phyloP scores from a whole-genome alignment of 1,140 invertebrate species.

The Chironomus striatipennis region DNA sequence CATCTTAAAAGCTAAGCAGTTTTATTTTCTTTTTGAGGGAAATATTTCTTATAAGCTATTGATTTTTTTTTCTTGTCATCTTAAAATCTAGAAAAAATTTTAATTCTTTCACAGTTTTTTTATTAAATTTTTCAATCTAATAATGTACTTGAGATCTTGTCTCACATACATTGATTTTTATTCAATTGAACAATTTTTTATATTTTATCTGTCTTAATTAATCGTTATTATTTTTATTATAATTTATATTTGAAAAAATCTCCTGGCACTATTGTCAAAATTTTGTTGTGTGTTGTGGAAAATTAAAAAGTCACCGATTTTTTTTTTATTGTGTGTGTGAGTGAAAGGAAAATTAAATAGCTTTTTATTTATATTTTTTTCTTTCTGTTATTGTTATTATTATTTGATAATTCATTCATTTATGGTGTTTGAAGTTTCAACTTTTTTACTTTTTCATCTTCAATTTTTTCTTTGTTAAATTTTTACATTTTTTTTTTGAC shows the following conservation, averaged over 20 bases:
- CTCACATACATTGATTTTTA: too few relatives aligned
- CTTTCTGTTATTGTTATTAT: too few relatives aligned
- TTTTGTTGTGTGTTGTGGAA: conserved; percentile 10
- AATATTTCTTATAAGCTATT: not conserved
- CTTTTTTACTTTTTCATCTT: not conserved
- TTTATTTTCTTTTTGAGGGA: too few relatives aligned
- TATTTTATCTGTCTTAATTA: conserved; percentile 26
- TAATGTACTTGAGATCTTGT: too few relatives aligned
- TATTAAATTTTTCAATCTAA: too few relatives aligned
- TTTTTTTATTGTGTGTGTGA: not conserved
- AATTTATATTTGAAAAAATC: conserved; percentile 28
- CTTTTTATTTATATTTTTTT: not conserved
- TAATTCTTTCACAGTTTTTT: too few relatives aligned
- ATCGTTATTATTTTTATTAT: conserved; percentile 25
- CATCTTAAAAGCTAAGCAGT: not conserved
- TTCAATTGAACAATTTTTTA: too few relatives aligned
- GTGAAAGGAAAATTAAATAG: not conserved
- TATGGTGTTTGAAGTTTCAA: conserved; percentile 8
- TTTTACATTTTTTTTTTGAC: too few relatives aligned
- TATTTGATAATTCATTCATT: too few relatives aligned
- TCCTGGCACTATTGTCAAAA: conserved; percentile 34
- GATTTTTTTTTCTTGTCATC: conserved; percentile 27
- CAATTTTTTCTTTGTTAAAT: too few relatives aligned
- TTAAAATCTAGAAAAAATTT: too few relatives aligned
- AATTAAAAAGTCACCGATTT: conserved; percentile 2